Percentiles rank a stretch among this genome's conserved stretches.
These are phyloP conservation scores for Sminthurides bifidus DNA, from an alignment of 1,140 invertebrate species.

Conservation along the genomic window DNA sequence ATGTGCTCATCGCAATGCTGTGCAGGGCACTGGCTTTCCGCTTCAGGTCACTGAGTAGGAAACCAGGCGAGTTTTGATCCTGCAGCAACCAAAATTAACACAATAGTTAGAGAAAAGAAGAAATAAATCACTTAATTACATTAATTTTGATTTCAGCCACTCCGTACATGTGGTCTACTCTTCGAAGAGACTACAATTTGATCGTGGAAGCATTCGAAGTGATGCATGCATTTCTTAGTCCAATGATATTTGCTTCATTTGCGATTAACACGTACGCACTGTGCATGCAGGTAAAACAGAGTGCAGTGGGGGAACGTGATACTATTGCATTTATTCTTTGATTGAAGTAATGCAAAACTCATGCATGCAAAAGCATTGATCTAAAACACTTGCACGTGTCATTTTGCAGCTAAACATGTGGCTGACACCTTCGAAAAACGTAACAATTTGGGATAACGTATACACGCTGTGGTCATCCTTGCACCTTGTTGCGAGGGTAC, in stretches of 20 bases:
- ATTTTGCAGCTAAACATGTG: not conserved
- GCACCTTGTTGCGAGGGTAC: not conserved
- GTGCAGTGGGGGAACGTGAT: no score
- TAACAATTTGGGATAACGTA: not conserved
- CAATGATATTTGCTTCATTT: conserved; percentile 10
- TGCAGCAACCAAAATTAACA: not conserved
- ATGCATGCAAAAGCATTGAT: no score
- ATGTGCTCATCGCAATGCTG: conserved; percentile 9
- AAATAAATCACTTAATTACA: no score
- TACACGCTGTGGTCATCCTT: conserved; percentile 2
- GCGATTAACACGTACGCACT: conserved; percentile 8
- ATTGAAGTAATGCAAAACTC: no score
- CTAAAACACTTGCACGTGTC: not conserved
- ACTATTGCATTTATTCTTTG: no score
- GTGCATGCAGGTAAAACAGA: conserved; percentile 19
- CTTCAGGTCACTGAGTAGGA: not conserved
- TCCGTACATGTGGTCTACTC: not conserved
- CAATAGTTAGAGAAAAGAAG: no score
- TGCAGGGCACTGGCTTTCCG: not conserved
- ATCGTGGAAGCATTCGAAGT: not conserved
- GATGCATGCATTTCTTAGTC: conserved; percentile 5
- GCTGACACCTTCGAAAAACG: not conserved
- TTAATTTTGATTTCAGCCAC: not conserved
- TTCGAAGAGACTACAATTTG: not conserved
- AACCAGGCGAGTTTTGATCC: not conserved